These are phyloP conservation scores for Melipona beecheii DNA, from an alignment of 2,888 invertebrate species.

Conservation along the genomic window DNA sequence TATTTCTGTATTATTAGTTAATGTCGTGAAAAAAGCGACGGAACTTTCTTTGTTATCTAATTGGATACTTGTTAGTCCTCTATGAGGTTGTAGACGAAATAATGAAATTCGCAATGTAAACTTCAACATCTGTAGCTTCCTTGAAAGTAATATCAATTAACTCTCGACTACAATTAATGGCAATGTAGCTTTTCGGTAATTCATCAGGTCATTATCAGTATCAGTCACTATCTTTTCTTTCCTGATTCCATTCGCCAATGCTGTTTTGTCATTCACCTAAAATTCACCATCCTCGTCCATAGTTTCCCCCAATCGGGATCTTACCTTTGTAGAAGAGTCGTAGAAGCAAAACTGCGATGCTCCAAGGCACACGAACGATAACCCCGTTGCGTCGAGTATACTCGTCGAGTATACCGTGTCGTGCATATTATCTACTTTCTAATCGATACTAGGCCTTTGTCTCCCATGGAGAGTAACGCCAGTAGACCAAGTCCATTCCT, in stretches of 20 bases:
- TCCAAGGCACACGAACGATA: constrained; percentile 6
- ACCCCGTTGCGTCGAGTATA: constrained; percentile 11
- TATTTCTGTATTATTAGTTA: too few relatives aligned
- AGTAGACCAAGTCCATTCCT: constrained; percentile 23
- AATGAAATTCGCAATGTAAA: too few relatives aligned
- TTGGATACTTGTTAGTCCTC: too few relatives aligned
- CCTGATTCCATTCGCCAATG: neutral
- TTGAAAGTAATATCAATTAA: too few relatives aligned
- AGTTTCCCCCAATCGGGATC: neutral
- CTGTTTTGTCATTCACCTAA: neutral
- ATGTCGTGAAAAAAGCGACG: too few relatives aligned
- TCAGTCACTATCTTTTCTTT: neutral
- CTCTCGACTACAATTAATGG: too few relatives aligned
- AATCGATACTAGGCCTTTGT: constrained; percentile 57
- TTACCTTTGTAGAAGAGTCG: neutral
- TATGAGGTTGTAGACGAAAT: too few relatives aligned
- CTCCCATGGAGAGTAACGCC: constrained; percentile 20
- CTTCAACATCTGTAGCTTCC: too few relatives aligned
- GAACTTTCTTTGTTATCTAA: too few relatives aligned
- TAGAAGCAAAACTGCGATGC: constrained; percentile 11
- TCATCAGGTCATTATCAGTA: neutral
- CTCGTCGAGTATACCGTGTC: neutral
- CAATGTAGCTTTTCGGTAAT: too few relatives aligned
- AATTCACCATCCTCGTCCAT: neutral
- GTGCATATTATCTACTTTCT: constrained; percentile 58